Conservation (phyloP, 1,140 invertebrate species). For the Drosophila tani region DNA sequence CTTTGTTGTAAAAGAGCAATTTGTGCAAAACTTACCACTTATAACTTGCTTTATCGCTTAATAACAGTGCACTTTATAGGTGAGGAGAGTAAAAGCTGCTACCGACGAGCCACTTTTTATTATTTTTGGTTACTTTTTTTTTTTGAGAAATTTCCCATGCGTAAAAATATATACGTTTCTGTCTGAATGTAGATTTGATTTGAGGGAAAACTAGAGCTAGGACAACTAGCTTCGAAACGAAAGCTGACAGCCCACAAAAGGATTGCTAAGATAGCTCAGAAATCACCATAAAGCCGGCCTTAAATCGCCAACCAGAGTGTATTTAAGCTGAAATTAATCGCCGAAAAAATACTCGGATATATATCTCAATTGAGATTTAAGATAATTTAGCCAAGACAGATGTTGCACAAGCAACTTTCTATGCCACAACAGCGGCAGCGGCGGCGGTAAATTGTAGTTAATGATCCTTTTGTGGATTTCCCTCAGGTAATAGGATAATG, state of each 20-base stretch:
- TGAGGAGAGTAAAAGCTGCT: not conserved
- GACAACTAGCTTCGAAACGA: too few species aligned
- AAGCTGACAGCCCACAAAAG: not conserved
- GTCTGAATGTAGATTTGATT: not conserved
- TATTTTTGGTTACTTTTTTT: not conserved
- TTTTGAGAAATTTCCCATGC: too few species aligned
- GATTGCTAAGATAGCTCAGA: not conserved
- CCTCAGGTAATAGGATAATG: conserved; percentile 43
- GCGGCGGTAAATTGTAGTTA: conserved; percentile 43
- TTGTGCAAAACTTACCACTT: not conserved
- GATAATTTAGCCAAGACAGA: conserved; percentile 34
- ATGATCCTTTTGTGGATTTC: conserved; percentile 48
- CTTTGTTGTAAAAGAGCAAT: too few species aligned
- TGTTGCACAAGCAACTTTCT: conserved; percentile 29
- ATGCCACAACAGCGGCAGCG: conserved; percentile 1
- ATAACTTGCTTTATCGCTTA: too few species aligned
- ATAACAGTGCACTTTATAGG: not conserved
- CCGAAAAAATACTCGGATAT: not conserved
- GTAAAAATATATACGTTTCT: not conserved
- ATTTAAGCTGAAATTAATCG: conserved; percentile 20
- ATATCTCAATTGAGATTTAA: conserved; percentile 27
- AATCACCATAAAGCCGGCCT: not conserved
- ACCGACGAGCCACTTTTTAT: not conserved
- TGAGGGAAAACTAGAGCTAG: not conserved
- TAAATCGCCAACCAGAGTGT: conserved; percentile 9